Percentiles rank a stretch among this genome's conserved stretches.
These are phyloP conservation scores for Cairina moschata DNA, from an alignment of 2,113 vertebrate genomes.

Conservation along the genomic window DNA sequence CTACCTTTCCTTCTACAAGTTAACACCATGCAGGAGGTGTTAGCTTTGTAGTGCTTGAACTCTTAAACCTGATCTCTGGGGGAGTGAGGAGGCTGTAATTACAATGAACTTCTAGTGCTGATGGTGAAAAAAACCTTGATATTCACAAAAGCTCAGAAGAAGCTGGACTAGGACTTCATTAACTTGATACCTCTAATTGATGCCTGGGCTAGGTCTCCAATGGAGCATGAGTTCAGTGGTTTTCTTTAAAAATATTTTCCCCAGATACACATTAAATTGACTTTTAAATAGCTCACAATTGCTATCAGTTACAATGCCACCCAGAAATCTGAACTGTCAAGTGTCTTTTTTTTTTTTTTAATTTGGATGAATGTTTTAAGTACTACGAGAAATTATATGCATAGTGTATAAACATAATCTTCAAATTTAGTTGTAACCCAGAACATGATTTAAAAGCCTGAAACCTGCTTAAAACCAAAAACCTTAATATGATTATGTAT, in stretches of 20 bases:
- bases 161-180: not conserved
- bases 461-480: not conserved
- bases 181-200: not conserved
- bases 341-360: not conserved
- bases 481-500: not conserved
- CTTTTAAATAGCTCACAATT: not conserved
- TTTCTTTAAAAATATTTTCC: not conserved
- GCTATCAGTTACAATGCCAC: not conserved
- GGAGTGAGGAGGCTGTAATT: not conserved
- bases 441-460: not conserved
- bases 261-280: not conserved
- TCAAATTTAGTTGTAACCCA: not conserved
- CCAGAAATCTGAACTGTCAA: not conserved
- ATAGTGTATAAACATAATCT: not conserved
- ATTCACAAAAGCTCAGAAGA: not conserved
- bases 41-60: not conserved
- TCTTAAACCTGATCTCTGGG: not conserved
- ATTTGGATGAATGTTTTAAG: not conserved
- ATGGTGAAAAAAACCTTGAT: not conserved
- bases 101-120: not conserved
- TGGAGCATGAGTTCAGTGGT: not conserved
- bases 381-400: not conserved
- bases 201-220: not conserved
- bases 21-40: not conserved
- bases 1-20: not conserved